Conservation (phyloP, 2,797 vertebrate genomes). For the Tadarida brasiliensis region DNA sequence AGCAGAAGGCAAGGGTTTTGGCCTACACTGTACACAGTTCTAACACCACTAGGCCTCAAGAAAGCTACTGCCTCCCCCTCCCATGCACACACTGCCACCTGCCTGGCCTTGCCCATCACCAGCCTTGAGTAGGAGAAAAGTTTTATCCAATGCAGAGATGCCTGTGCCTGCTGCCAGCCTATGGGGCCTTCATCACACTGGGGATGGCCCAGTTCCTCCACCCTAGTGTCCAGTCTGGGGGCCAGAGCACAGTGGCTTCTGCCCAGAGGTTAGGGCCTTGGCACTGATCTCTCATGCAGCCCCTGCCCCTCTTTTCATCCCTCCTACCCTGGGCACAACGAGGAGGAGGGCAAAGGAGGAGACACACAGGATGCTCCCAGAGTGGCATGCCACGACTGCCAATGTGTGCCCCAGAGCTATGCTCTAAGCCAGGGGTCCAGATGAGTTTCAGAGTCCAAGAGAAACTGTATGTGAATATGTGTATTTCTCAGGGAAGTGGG, state of each 20-base stretch:
- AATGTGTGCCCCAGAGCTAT: neutral
- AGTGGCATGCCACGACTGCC: neutral
- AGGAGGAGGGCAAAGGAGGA: neutral
- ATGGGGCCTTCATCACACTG: accelerated
- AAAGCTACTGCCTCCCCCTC: neutral
- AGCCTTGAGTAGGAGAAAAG: neutral
- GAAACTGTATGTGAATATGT: neutral
- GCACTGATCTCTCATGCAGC: neutral
- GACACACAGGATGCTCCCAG: neutral
- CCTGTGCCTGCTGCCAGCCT: neutral
- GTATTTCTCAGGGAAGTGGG: neutral
- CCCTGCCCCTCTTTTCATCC: too few relatives aligned
- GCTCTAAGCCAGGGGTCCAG: neutral
- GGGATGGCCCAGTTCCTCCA: neutral
- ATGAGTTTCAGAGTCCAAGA: neutral
- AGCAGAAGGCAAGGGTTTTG: neutral
- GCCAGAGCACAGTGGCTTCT: neutral
- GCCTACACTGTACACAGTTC: neutral
- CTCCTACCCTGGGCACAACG: neutral
- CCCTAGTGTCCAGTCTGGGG: neutral
- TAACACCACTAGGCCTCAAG: neutral
- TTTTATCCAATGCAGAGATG: neutral
- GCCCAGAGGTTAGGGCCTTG: neutral
- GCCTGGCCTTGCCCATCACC: neutral
- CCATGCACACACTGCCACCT: neutral